phyloP scores from a whole-genome alignment of 1,140 invertebrate genomes.

The Diachasma alloeum region DNA sequence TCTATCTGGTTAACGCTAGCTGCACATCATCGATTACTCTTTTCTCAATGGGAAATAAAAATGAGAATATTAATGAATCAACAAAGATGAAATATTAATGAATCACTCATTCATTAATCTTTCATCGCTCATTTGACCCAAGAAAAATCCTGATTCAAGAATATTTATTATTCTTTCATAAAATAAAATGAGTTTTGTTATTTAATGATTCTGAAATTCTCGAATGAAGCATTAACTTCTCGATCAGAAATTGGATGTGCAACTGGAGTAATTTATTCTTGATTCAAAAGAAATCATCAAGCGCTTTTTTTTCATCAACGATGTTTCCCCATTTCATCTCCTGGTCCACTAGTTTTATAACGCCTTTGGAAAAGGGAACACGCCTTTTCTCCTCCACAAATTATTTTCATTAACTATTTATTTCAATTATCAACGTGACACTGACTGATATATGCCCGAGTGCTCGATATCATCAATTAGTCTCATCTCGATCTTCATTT shows the following conservation, averaged over 20 bases:
- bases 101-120: too few species aligned
- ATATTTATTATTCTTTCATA: too few species aligned
- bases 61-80: too few species aligned
- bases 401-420: background rate
- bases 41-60: background rate
- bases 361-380: background rate
- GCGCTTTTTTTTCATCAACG: background rate
- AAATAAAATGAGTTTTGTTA: too few species aligned
- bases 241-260: background rate
- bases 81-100: too few species aligned
- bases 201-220: too few species aligned
- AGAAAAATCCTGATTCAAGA: too few species aligned
- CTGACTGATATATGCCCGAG: background rate
- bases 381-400: constrained; percentile 5
- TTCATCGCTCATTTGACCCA: too few species aligned
- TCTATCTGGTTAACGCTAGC: background rate
- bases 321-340: constrained; percentile 8
- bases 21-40: background rate
- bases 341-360: constrained; percentile 17
- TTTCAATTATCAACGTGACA: background rate
- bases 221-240: too few species aligned
- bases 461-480: background rate
- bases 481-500: background rate
- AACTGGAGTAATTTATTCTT: background rate
- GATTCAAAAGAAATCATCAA: background rate